Percentiles rank a stretch among this genome's conserved stretches.
Evolutionary conservation across 2,797 vertebrate species (phyloP).

Genomic region (Pyrocephalus nanus): DNA sequence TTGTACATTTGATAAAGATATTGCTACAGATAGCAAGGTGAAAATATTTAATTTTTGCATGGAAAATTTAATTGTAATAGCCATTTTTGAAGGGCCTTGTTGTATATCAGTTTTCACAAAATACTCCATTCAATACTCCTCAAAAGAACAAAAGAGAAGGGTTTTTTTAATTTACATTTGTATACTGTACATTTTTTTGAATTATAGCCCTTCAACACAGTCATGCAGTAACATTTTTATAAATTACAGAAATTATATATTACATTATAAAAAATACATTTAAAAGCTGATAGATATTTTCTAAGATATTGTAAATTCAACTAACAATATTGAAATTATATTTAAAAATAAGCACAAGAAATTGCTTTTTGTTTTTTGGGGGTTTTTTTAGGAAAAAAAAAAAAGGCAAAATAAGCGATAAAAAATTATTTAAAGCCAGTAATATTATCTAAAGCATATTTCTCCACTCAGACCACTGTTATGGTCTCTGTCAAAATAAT

Average conservation of each 20-base stretch:
- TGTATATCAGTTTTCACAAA: background rate
- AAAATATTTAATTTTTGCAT: conserved; percentile 17
- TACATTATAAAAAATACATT: background rate
- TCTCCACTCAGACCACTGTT: background rate
- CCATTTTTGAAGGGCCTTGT: background rate
- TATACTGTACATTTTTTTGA: background rate
- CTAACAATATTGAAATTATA: background rate
- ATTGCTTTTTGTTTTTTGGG: background rate
- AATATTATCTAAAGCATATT: background rate
- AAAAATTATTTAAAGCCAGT: background rate
- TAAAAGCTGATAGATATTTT: background rate
- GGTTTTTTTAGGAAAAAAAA: background rate
- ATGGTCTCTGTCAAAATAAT: background rate
- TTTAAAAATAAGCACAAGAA: background rate
- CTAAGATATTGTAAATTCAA: background rate
- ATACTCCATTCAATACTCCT: background rate
- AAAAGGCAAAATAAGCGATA: background rate
- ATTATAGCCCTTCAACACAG: background rate
- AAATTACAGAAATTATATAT: background rate
- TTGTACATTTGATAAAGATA: background rate
- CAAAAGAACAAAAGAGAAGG: background rate
- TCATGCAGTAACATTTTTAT: background rate
- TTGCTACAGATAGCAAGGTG: background rate
- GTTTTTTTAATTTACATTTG: background rate
- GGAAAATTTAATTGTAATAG: background rate